Base-by-base conservation (phyloP, 2,888 invertebrate genomes). In the Germaria angustata region DNA sequence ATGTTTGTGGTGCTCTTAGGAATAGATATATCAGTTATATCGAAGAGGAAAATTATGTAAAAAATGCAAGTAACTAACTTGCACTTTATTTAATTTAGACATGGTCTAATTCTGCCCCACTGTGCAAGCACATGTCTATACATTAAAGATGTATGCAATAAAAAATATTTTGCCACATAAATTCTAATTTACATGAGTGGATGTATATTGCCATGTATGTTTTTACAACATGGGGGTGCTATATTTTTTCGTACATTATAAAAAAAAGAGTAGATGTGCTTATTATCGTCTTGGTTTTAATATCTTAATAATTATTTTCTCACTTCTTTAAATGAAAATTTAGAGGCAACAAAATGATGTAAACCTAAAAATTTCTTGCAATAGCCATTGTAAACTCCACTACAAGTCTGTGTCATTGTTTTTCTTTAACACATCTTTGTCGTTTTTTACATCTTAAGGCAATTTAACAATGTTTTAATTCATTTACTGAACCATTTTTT, bases 381-480 rank as follows among this genome's bases (percentile, higher is more conserved):
- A 75, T 51, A 32, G 49, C 65, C 44, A 34, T 32, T 57, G 32
- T 53, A 17, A 1, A 59, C 15, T 11, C 13, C n/a, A 13, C 13
- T 20, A 3, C 9, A 20, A 34, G 5, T 20, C 22, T 15, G 34
- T 17, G n/a, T n/a, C n/a, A n/a, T n/a, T n/a, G n/a, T n/a, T n/a
- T n/a, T n/a, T n/a, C n/a, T n/a, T n/a, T n/a, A n/a, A n/a, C 17
- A 17, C 1, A 15, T 15, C 32, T 15, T 15, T 34, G 15, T 15
- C 11, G 34, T 8, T 7, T 6, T 15, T 76, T 53, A 53, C 57
- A 63, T 68, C 77, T 73, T 77, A 55, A 69, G 72, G 83, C 83
- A 72, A 76, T 80, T 72, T 80, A 71, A 76, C 76, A 80, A 80
- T 73, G 78, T 80, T 80, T 77, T 68, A 80, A 80, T 84, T 80